phyloP scores from a whole-genome alignment of 2,797 vertebrate species.

The Emys orbicularis region DNA sequence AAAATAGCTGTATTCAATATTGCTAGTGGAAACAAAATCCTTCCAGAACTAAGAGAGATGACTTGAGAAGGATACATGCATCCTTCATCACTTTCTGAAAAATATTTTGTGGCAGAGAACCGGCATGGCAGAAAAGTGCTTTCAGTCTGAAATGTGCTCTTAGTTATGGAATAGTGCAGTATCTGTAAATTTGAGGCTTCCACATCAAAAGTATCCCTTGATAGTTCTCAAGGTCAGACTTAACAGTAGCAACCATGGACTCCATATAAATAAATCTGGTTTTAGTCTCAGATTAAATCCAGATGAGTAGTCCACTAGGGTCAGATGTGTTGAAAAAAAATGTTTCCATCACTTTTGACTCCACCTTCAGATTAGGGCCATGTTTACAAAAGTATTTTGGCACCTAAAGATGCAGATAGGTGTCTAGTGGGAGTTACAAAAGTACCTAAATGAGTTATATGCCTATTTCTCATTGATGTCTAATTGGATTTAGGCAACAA shows the following conservation, averaged over 20 bases:
- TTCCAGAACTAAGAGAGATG: neutral
- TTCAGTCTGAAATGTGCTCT: neutral
- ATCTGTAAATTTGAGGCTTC: neutral
- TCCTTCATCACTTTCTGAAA: neutral
- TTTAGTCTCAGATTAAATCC: neutral
- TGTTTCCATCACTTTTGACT: neutral
- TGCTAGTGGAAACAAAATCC: neutral
- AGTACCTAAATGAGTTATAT: rapidly evolving
- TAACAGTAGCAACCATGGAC: neutral
- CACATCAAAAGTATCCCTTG: neutral
- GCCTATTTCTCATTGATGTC: neutral
- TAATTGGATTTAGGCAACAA: neutral
- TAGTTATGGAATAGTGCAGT: neutral
- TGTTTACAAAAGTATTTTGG: neutral
- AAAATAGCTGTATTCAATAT: neutral
- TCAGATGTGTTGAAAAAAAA: neutral
- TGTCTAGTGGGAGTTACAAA: neutral
- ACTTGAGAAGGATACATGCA: neutral
- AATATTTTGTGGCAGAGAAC: neutral
- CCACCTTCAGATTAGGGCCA: neutral
- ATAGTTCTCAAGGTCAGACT: neutral
- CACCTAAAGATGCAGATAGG: neutral
- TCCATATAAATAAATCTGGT: neutral
- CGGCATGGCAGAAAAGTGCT: neutral
- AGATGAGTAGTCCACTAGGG: neutral